A percentile compares a stretch with the other conserved stretches of the same genome.
Evolutionary conservation across 30 jellyfish, hydroid and myxozoan species (phyloP).

Genomic region (Catostylus mosaicus): DNA sequence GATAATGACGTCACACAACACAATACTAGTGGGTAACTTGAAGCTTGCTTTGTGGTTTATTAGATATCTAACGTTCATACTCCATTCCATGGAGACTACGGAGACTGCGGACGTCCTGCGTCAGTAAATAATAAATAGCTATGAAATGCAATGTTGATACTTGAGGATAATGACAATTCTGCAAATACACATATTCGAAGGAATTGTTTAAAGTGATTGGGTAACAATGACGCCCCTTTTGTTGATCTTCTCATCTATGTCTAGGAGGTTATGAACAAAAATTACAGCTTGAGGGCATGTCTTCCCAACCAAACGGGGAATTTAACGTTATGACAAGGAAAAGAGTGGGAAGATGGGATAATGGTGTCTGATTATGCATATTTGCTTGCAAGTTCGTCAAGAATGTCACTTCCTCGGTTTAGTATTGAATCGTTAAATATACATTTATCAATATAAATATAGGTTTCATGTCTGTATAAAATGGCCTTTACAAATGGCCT

Average conservation of each 20-base stretch:
- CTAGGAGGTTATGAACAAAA: too few species aligned
- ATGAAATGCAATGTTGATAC: constrained; percentile 2
- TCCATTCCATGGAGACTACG: constrained; percentile 46
- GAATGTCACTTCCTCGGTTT: background rate
- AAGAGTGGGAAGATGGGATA: too few species aligned
- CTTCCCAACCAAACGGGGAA: too few species aligned
- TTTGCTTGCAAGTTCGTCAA: background rate
- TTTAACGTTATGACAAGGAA: too few species aligned
- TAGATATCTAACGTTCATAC: background rate
- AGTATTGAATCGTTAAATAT: constrained; percentile 1
- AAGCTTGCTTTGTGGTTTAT: background rate
- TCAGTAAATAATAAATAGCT: constrained; percentile 14
- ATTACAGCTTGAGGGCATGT: too few species aligned
- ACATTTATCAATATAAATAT: constrained; percentile 8
- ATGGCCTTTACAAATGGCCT: too few species aligned
- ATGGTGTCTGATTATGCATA: too few species aligned
- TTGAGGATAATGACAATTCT: background rate
- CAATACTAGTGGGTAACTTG: too few species aligned
- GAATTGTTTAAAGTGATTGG: too few species aligned
- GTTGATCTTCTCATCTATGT: too few species aligned
- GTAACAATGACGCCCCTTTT: too few species aligned
- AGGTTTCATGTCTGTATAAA: constrained; percentile 37
- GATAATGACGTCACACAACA: too few species aligned
- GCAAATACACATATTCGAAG: background rate
- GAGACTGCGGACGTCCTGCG: constrained; percentile 77